These are phyloP conservation scores for Indicator maculatus DNA, from an alignment of 2,113 vertebrate species.

Conservation along the genomic window DNA sequence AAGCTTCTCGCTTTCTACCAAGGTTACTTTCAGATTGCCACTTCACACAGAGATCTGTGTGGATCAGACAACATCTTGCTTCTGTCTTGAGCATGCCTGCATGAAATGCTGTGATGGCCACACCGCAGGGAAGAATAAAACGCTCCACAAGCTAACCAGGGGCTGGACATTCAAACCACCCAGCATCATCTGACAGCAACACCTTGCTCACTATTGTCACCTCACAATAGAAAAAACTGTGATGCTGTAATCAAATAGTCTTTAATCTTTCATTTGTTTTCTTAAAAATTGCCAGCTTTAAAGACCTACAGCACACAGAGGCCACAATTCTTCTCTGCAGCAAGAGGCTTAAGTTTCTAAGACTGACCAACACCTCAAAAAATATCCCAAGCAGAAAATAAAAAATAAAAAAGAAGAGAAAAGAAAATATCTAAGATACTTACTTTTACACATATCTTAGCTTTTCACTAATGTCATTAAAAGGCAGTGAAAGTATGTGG, in stretches of 20 bases:
- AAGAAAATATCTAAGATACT: not conserved
- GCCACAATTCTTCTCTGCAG: not conserved
- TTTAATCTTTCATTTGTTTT: not conserved
- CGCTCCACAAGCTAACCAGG: not conserved
- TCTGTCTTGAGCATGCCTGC: not conserved
- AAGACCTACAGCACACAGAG: not conserved
- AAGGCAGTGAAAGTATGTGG: not conserved
- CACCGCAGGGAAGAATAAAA: not conserved
- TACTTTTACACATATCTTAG: not conserved
- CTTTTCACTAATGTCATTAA: not conserved
- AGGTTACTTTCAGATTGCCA: slow-evolving; percentile 3
- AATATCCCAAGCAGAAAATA: not conserved
- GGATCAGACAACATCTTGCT: not conserved
- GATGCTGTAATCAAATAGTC: not conserved
- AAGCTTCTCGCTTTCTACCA: not conserved
- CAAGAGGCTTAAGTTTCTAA: not conserved
- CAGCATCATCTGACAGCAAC: not conserved
- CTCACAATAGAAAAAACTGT: not conserved
- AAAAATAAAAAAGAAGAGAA: not conserved
- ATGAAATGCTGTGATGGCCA: not conserved
- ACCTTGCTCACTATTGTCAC: not conserved
- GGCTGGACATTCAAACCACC: not conserved
- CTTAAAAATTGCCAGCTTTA: not conserved
- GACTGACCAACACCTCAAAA: not conserved
- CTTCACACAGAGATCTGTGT: not conserved